Evolutionary conservation across 2,113 vertebrate species (phyloP).

Genomic region (Silurus glanis): DNA sequence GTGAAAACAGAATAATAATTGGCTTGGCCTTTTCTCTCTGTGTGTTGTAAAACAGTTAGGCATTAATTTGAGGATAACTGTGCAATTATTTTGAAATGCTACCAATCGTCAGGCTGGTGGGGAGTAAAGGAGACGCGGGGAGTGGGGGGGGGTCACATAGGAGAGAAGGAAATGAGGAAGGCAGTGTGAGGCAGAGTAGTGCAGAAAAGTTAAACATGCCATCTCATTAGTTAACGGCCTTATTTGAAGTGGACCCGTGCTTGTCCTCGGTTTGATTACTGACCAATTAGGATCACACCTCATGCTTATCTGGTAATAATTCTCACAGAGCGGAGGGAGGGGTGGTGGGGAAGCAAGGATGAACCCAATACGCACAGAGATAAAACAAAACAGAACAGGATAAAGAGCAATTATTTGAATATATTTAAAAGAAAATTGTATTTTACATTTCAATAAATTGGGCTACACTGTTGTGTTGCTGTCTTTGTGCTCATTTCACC

Average conservation of each 20-base stretch:
- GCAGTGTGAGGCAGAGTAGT: constrained; percentile 27
- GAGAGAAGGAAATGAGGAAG: constrained; percentile 26
- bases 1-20: constrained; percentile 84
- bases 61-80: constrained; percentile 84
- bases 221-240: constrained; percentile 40
- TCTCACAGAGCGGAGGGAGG: neutral
- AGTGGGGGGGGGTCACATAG: constrained; percentile 20
- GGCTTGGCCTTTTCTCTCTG: constrained; percentile 82
- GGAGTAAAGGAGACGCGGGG: constrained; percentile 59
- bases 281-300: constrained; percentile 38
- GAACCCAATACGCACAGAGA: neutral
- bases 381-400: neutral
- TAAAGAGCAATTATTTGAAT: constrained; percentile 5
- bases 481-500: neutral
- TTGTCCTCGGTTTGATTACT: constrained; percentile 34
- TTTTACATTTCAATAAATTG: constrained; percentile 1
- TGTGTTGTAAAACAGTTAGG: constrained; percentile 84
- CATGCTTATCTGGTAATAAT: constrained; percentile 35
- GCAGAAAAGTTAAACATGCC: constrained; percentile 45
- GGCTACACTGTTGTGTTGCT: neutral
- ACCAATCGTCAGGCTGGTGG: constrained; percentile 68
- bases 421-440: neutral
- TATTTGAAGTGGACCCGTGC: constrained; percentile 37
- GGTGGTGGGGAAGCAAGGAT: neutral
- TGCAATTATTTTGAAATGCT: constrained; percentile 83